phyloP scores from a whole-genome alignment of 2,797 vertebrate genomes.

The Hephaestus fuliginosus region DNA sequence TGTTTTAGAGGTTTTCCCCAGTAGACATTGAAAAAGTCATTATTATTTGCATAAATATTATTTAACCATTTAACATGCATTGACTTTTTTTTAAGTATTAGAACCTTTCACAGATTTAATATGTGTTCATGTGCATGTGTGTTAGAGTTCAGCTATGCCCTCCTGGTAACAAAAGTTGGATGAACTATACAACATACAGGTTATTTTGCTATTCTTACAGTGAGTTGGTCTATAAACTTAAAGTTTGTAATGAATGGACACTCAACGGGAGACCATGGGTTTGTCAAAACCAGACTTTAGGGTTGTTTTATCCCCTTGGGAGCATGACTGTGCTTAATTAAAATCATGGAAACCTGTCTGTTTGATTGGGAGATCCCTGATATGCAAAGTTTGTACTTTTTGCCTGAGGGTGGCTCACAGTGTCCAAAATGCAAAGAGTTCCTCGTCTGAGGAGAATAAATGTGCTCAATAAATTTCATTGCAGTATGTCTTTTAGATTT shows the following conservation, averaged over 20 bases:
- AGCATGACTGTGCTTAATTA: too few relatives aligned
- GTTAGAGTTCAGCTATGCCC: neutral
- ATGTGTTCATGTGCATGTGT: neutral
- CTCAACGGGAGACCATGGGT: too few relatives aligned
- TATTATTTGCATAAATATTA: constrained; percentile 2
- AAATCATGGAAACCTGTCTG: too few relatives aligned
- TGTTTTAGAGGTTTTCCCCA: neutral
- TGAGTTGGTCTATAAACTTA: neutral
- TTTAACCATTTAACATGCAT: constrained; percentile 1
- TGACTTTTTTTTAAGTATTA: neutral
- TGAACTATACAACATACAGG: neutral
- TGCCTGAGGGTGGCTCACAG: constrained; percentile 7
- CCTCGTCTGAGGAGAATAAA: neutral
- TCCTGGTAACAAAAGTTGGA: neutral
- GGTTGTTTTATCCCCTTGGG: too few relatives aligned
- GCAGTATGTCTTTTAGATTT: constrained; percentile 18
- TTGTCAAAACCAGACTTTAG: too few relatives aligned
- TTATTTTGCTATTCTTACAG: neutral
- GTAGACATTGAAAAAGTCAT: constrained; percentile 1
- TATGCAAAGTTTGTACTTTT: constrained; percentile 16
- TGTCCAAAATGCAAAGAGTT: constrained; percentile 12
- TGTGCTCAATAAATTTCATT: neutral
- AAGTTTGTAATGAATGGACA: neutral
- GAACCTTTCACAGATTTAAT: constrained; percentile 2
- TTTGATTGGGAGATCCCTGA: constrained; percentile 11